Percentiles rank a stretch among this genome's conserved stretches.
Conservation (phyloP, 2,888 invertebrate species). For the Dione juno region DNA sequence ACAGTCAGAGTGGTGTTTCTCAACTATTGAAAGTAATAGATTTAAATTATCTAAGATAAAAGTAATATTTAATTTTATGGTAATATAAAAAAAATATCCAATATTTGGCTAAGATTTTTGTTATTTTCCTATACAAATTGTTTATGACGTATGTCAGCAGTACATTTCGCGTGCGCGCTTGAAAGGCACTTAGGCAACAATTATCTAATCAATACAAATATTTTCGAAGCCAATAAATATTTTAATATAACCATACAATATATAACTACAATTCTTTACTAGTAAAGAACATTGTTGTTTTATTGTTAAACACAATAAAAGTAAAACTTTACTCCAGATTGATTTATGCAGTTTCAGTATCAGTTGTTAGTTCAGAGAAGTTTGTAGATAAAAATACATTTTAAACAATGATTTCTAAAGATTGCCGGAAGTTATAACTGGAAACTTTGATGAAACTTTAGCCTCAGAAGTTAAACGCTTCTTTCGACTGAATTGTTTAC, state of each 20-base stretch:
- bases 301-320: constrained; percentile 10
- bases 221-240: too few relatives aligned
- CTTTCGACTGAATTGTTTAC: constrained; percentile 26
- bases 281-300: background rate
- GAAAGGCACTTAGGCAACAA: too few relatives aligned
- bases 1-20: constrained; percentile 79
- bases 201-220: too few relatives aligned
- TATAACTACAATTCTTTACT: background rate
- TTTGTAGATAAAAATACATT: constrained; percentile 33
- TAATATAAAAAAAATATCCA: too few relatives aligned
- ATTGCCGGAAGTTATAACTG: constrained; percentile 30
- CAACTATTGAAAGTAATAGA: constrained; percentile 55
- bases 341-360: constrained; percentile 17
- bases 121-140: too few relatives aligned
- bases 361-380: constrained; percentile 15
- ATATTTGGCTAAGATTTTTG: too few relatives aligned
- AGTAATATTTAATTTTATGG: too few relatives aligned
- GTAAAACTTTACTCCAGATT: background rate
- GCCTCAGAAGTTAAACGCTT: constrained; percentile 22
- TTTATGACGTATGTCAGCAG: too few relatives aligned
- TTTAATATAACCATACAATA: background rate
- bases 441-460: constrained; percentile 35
- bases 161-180: too few relatives aligned
- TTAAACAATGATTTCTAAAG: constrained; percentile 32
- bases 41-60: background rate